A percentile compares a stretch with the other conserved stretches of the same genome.
These are phyloP conservation scores for Drosophila gunungcola DNA, from an alignment of 1,140 invertebrate species.

Conservation along the genomic window DNA sequence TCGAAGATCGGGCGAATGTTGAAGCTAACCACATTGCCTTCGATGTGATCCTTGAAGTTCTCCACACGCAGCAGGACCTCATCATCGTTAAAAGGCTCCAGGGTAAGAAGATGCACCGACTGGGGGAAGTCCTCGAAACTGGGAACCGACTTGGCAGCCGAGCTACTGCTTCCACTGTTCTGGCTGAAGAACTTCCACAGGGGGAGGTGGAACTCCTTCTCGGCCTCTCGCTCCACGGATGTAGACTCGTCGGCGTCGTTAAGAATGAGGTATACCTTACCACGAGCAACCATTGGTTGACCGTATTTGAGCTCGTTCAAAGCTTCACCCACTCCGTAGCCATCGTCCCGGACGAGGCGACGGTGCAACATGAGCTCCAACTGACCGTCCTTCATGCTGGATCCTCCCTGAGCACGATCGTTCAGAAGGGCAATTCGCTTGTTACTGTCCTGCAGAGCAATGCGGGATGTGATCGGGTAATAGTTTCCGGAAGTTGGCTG, in stretches of 20 bases:
- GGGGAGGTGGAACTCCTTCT: constrained; percentile 68
- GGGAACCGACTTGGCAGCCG: constrained; percentile 35
- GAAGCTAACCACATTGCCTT: constrained; percentile 87
- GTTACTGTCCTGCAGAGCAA: constrained; percentile 87
- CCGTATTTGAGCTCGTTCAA: constrained; percentile 93
- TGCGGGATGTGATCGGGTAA: constrained; percentile 95
- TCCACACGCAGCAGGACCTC: constrained; percentile 93
- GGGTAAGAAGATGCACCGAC: constrained; percentile 93
- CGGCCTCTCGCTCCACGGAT: constrained; percentile 46
- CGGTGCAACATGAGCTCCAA: constrained; percentile 95
- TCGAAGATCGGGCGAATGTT: constrained; percentile 67
- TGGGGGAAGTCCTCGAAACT: constrained; percentile 85
- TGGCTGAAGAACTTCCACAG: constrained; percentile 79
- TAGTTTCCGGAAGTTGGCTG: constrained; percentile 92
- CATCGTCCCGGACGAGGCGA: constrained; percentile 94
- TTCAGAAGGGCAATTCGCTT: constrained; percentile 89
- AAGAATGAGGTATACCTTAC: constrained; percentile 89
- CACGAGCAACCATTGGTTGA: constrained; percentile 92
- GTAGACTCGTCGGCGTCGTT: constrained; percentile 80
- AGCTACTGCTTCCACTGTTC: constrained; percentile 79
- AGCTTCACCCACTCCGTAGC: constrained; percentile 96
- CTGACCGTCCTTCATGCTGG: constrained; percentile 90
- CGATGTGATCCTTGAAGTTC: constrained; percentile 92
- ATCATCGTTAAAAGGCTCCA: constrained; percentile 92
- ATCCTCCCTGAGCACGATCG: constrained; percentile 95